These are phyloP conservation scores for Limnephilus auricula DNA, from an alignment of 2,888 invertebrate genomes.

Conservation along the genomic window DNA sequence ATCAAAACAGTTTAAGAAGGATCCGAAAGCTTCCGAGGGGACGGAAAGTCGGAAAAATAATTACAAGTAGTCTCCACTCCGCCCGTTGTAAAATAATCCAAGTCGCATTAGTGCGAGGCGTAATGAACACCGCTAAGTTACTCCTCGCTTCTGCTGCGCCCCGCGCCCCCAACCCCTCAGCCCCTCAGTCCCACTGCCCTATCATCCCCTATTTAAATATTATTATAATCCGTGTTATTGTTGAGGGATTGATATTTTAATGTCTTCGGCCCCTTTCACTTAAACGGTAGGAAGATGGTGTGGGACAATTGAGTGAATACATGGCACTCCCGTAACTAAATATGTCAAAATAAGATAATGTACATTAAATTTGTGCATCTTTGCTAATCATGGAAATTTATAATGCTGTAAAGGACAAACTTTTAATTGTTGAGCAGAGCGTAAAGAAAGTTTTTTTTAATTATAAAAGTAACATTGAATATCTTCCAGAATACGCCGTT, in stretches of 20 bases:
- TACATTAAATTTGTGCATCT: too few species aligned
- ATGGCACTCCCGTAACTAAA: too few species aligned
- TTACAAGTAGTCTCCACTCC: slow-evolving; percentile 4
- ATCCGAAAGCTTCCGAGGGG: neutral
- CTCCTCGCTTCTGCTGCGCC: neutral
- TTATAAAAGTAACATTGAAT: too few species aligned
- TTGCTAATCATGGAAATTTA: too few species aligned
- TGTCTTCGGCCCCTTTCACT: neutral
- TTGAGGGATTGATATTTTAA: neutral
- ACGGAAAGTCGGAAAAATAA: slow-evolving; percentile 15
- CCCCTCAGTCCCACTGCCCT: neutral
- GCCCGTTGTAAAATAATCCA: slow-evolving; percentile 14
- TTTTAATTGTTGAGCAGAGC: too few species aligned
- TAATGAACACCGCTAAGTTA: slow-evolving; percentile 32
- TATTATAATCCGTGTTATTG: neutral
- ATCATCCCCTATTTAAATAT: neutral
- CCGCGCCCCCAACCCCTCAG: neutral
- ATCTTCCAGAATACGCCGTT: too few species aligned
- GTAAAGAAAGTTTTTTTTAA: too few species aligned
- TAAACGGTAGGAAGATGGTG: neutral
- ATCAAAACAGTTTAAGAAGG: neutral
- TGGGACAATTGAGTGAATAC: neutral
- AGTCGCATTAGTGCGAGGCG: slow-evolving; percentile 29
- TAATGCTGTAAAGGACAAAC: too few species aligned
- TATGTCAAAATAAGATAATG: too few species aligned